phyloP scores from a whole-genome alignment of 2,888 invertebrate genomes.

The Drosophila anceps region DNA sequence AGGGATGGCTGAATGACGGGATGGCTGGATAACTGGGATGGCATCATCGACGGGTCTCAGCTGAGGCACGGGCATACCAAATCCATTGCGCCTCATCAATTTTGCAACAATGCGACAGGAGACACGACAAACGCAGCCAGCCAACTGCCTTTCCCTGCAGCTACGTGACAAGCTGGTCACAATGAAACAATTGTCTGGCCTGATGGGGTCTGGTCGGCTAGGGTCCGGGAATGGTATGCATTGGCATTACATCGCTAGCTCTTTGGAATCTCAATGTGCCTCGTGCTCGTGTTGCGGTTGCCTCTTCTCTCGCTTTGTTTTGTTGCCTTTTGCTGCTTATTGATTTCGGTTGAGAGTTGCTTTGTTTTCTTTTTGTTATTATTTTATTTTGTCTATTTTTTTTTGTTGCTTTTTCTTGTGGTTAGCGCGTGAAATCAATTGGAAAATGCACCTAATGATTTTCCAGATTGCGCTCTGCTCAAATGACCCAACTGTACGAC shows the following conservation, averaged over 20 bases:
- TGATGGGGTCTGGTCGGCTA: constrained; percentile 21
- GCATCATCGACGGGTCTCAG: constrained; percentile 33
- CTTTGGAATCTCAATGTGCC: constrained; percentile 50
- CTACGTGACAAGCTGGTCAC: constrained; percentile 63
- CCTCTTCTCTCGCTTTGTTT: constrained; percentile 47
- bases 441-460: constrained; percentile 79
- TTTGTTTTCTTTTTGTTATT: constrained; percentile 25
- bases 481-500: constrained; percentile 65
- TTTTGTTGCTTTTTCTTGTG: constrained; percentile 40
- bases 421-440: constrained; percentile 75
- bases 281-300: constrained; percentile 56
- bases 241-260: constrained; percentile 7
- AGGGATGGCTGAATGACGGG: constrained; percentile 35
- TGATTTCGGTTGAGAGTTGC: constrained; percentile 66
- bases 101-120: constrained; percentile 77
- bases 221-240: constrained; percentile 21
- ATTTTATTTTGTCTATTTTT: constrained; percentile 2
- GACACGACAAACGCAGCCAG: constrained; percentile 50
- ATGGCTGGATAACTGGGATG: constrained; percentile 37
- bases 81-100: constrained; percentile 78
- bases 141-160: constrained; percentile 29
- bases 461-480: constrained; percentile 51
- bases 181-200: constrained; percentile 60
- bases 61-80: constrained; percentile 42
- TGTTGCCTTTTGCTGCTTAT: constrained; percentile 75